Evolutionary conservation across 37 sponge, comb jelly and placozoan genomes (phyloP).

Genomic region (Aplysina aerophoba): DNA sequence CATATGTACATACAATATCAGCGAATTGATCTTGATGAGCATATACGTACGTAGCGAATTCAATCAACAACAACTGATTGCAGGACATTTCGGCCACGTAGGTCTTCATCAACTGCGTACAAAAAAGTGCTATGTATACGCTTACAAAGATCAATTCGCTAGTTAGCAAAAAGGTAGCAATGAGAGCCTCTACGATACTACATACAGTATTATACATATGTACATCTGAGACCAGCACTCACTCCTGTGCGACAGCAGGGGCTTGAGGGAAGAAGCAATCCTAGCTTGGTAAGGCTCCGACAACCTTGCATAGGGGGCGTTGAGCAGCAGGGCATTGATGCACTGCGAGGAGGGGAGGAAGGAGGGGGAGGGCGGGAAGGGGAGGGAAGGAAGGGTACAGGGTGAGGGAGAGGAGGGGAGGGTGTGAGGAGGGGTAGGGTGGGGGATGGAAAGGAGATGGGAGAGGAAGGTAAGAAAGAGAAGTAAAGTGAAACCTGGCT

Average conservation of each 20-base stretch:
- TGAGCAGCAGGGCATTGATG: conserved; percentile 40
- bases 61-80: too few species aligned
- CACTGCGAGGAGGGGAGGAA: neutral
- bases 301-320: conserved; percentile 66
- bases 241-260: conserved; percentile 44
- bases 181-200: too few species aligned
- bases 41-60: too few species aligned
- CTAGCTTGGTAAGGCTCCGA: conserved; percentile 49
- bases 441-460: neutral
- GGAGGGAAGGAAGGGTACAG: neutral
- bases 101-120: too few species aligned
- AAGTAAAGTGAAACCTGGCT: neutral
- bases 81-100: too few species aligned
- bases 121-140: too few species aligned
- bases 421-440: neutral
- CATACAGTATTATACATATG: too few species aligned
- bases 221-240: too few species aligned
- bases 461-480: neutral
- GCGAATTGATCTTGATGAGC: too few species aligned
- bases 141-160: too few species aligned
- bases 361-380: neutral
- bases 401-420: neutral
- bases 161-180: too few species aligned
- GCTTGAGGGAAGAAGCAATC: conserved; percentile 35
- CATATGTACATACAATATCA: too few species aligned